Conservation (phyloP, 1,140 invertebrate genomes). For the Ptiloglossa arizonensis region DNA sequence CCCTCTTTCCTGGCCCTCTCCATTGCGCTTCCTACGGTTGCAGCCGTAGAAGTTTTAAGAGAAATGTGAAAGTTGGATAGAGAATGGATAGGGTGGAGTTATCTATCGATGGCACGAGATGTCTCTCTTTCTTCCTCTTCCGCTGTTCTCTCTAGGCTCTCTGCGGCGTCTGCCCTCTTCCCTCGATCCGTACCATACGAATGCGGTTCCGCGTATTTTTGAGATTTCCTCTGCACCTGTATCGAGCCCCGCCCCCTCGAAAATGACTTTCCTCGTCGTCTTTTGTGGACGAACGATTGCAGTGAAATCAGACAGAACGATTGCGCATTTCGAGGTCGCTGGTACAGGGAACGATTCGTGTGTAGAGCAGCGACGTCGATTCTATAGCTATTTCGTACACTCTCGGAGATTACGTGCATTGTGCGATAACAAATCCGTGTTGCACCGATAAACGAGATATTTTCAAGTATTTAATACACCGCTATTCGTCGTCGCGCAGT, state of each 20-base stretch:
- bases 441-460: too few species aligned
- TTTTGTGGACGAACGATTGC: neutral
- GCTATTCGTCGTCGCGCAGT: too few species aligned
- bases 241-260: too few species aligned
- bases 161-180: neutral
- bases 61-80: slow-evolving; percentile 80
- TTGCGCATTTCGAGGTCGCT: neutral
- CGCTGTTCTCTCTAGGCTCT: neutral
- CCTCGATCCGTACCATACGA: slow-evolving; percentile 1
- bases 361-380: neutral
- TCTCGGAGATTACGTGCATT: slow-evolving; percentile 6
- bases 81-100: slow-evolving; percentile 78
- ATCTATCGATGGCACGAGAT: slow-evolving; percentile 76
- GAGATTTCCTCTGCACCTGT: neutral
- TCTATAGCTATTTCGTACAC: neutral
- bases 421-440: neutral
- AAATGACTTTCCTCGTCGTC: slow-evolving; percentile 3
- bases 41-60: slow-evolving; percentile 75
- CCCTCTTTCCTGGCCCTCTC: slow-evolving; percentile 57
- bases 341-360: neutral
- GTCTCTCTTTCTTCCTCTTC: slow-evolving; percentile 59
- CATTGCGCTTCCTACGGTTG: slow-evolving; percentile 46
- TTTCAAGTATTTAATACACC: too few species aligned
- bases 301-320: neutral
- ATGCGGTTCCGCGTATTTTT: neutral